Percentiles rank a stretch among this genome's conserved stretches.
phyloP scores from a whole-genome alignment of 2,888 invertebrate genomes.

The Coleophora flavipennella region DNA sequence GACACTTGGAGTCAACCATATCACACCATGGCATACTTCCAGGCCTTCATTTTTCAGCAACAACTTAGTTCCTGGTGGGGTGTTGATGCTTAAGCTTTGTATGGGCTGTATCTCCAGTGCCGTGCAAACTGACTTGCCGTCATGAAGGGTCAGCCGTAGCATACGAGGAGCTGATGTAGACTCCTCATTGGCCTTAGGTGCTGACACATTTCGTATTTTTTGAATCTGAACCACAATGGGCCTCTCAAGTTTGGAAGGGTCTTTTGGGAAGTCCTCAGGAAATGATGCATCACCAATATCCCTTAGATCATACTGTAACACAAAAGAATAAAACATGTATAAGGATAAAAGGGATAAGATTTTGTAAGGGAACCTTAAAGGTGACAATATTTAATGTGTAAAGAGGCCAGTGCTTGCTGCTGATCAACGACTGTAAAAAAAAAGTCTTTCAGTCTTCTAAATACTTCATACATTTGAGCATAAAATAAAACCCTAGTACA shows the following conservation, averaged over 20 bases:
- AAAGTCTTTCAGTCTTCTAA: too few relatives aligned
- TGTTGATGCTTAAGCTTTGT: slow-evolving; percentile 80
- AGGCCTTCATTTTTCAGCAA: slow-evolving; percentile 54
- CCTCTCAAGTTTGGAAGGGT: slow-evolving; percentile 61
- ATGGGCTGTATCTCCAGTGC: slow-evolving; percentile 85
- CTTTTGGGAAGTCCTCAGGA: slow-evolving; percentile 78
- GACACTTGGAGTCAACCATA: slow-evolving; percentile 78
- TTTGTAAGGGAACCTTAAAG: too few relatives aligned
- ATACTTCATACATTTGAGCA: too few relatives aligned
- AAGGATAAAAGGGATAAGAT: too few relatives aligned
- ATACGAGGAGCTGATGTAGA: slow-evolving; percentile 86
- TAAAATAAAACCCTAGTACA: too few relatives aligned
- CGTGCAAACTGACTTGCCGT: slow-evolving; percentile 84
- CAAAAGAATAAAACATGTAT: too few relatives aligned
- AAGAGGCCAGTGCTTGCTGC: too few relatives aligned
- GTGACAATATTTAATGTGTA: too few relatives aligned
- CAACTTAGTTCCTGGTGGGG: slow-evolving; percentile 92
- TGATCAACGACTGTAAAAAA: too few relatives aligned
- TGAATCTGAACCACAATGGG: slow-evolving; percentile 89
- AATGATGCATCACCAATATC: slow-evolving; percentile 85
- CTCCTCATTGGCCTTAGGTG: slow-evolving; percentile 92
- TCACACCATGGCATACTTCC: slow-evolving; percentile 78
- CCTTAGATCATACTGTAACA: slow-evolving; percentile 80
- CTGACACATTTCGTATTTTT: slow-evolving; percentile 89
- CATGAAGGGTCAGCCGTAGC: slow-evolving; percentile 87